Percentiles rank a stretch among this genome's conserved stretches.
These are phyloP conservation scores for Synergus japonicus DNA, from an alignment of 2,888 invertebrate species.

Conservation along the genomic window DNA sequence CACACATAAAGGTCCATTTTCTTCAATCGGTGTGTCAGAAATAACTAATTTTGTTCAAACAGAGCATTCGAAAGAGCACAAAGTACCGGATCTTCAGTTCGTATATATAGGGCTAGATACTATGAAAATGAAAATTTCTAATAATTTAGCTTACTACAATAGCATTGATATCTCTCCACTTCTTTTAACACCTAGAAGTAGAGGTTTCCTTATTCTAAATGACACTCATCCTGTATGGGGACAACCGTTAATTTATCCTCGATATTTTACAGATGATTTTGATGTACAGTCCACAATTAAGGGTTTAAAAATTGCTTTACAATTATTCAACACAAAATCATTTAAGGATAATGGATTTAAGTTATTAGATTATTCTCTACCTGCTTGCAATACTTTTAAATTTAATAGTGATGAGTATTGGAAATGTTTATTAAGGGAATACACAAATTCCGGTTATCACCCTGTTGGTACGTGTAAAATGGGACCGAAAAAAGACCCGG, in stretches of 20 bases:
- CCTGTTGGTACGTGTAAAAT: constrained; percentile 85
- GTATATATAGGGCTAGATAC: constrained; percentile 82
- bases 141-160: constrained; percentile 62
- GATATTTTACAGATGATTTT: constrained; percentile 82
- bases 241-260: constrained; percentile 85
- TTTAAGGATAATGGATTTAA: constrained; percentile 80
- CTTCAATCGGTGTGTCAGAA: constrained; percentile 73
- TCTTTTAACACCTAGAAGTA: constrained; percentile 82
- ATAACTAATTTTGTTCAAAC: constrained; percentile 83
- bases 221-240: constrained; percentile 85
- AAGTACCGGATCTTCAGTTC: constrained; percentile 83
- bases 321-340: constrained; percentile 81
- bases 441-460: constrained; percentile 85
- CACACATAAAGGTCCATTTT: constrained; percentile 78
- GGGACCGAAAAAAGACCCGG: constrained; percentile 82
- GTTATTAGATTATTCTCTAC: constrained; percentile 80
- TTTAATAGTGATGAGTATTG: constrained; percentile 85
- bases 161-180: constrained; percentile 78
- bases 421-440: constrained; percentile 82
- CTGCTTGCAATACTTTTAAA: constrained; percentile 79
- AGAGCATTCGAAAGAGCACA: constrained; percentile 74
- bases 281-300: constrained; percentile 82
- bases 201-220: constrained; percentile 82
- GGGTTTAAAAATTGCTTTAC: constrained; percentile 81
- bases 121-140: constrained; percentile 82